A percentile compares a stretch with the other conserved stretches of the same genome.
phyloP scores from a whole-genome alignment of 1,140 invertebrate species.

The Nasonia giraulti region DNA sequence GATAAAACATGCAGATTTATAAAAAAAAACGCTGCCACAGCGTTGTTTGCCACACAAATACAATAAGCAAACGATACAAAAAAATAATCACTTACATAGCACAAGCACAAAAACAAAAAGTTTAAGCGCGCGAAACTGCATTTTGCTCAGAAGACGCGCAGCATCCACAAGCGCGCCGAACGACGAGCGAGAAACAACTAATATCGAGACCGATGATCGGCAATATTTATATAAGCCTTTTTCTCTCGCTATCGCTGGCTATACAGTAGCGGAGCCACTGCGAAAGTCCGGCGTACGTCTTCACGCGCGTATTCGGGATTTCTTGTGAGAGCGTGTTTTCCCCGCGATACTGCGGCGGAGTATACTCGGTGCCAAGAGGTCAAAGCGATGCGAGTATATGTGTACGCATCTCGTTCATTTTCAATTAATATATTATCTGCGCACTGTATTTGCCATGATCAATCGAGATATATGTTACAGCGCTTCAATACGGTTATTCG shows the following conservation, averaged over 20 bases:
- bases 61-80: not conserved
- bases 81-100: conserved; percentile 3
- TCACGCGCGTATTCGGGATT: not conserved
- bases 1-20: no score
- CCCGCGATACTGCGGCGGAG: not conserved
- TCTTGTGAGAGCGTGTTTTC: not conserved
- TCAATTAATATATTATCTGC: no score
- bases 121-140: conserved; percentile 14
- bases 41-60: not conserved
- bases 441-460: no score
- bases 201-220: not conserved
- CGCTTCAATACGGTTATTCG: no score
- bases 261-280: not conserved
- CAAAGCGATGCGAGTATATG: not conserved
- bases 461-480: no score
- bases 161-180: not conserved
- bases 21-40: no score
- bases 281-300: not conserved
- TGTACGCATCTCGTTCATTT: not conserved
- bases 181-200: not conserved
- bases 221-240: conserved; percentile 27
- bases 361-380: conserved; percentile 7
- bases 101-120: conserved; percentile 18
- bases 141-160: not conserved
- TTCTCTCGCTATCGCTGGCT: conserved; percentile 4